Conservation (phyloP, 2,797 vertebrate species). For the Sebastes minor region DNA sequence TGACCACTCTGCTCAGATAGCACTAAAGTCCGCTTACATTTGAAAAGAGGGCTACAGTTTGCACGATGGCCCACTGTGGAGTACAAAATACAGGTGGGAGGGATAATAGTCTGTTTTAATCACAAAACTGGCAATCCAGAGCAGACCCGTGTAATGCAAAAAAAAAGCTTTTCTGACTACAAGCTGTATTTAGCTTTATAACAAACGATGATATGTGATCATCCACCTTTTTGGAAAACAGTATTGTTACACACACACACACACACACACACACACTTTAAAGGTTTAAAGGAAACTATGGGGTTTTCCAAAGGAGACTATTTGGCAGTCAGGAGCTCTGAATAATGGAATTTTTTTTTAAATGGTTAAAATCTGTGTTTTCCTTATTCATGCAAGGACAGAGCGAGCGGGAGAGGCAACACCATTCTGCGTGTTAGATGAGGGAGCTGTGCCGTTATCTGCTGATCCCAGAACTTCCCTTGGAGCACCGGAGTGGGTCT, state of each 20-base stretch:
- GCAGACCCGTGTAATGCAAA: constrained; percentile 17
- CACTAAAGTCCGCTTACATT: constrained; percentile 72
- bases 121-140: constrained; percentile 58
- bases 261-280: not conserved
- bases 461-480: constrained; percentile 93
- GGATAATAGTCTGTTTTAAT: constrained; percentile 71
- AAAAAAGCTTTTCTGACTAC: constrained; percentile 1
- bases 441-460: constrained; percentile 87
- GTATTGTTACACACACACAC: not conserved
- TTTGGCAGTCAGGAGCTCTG: constrained; percentile 32
- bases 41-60: constrained; percentile 66
- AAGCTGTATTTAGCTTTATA: not conserved
- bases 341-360: constrained; percentile 54
- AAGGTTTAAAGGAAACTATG: constrained; percentile 15
- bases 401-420: constrained; percentile 60
- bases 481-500: constrained; percentile 85
- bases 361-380: constrained; percentile 63
- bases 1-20: constrained; percentile 72
- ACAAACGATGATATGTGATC: not conserved
- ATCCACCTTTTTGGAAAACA: constrained; percentile 2
- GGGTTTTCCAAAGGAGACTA: constrained; percentile 53
- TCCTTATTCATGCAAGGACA: constrained; percentile 68
- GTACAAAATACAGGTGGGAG: constrained; percentile 58
- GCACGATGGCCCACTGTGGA: constrained; percentile 62
- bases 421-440: constrained; percentile 78